Conservation (phyloP, 2,888 invertebrate genomes). For the Caenorhabditis sp. region DNA sequence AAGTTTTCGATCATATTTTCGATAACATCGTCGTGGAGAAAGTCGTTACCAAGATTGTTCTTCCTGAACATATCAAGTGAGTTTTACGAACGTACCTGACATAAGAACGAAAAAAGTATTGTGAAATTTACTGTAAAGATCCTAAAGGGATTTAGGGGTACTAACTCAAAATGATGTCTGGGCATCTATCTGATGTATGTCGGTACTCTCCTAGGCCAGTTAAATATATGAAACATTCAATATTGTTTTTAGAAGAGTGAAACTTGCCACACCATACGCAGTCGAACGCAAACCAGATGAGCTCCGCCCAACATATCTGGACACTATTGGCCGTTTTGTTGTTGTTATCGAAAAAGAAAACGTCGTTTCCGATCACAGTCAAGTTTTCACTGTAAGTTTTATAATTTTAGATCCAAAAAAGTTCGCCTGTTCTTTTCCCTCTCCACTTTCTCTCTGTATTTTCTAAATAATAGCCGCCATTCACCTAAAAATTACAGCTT, state of each 20-base stretch:
- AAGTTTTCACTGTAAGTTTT: slow-evolving; percentile 79
- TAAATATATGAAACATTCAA: too few relatives aligned
- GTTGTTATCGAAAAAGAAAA: slow-evolving; percentile 83
- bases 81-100: too few relatives aligned
- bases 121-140: too few relatives aligned
- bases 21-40: slow-evolving; percentile 96
- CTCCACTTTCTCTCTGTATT: too few relatives aligned
- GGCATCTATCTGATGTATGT: too few relatives aligned
- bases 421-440: too few relatives aligned
- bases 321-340: slow-evolving; percentile 90
- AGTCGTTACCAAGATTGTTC: slow-evolving; percentile 84
- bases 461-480: too few relatives aligned
- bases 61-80: slow-evolving; percentile 85
- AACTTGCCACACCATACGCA: slow-evolving; percentile 83
- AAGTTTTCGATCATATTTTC: slow-evolving; percentile 92
- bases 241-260: slow-evolving; percentile 76
- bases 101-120: too few relatives aligned
- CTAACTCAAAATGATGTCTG: too few relatives aligned
- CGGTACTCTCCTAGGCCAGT: too few relatives aligned
- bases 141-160: too few relatives aligned
- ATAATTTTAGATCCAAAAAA: too few relatives aligned
- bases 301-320: slow-evolving; percentile 89
- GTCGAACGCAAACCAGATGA: slow-evolving; percentile 81
- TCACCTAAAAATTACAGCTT: slow-evolving; percentile 73
- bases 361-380: slow-evolving; percentile 93